Percentiles rank a stretch among this genome's conserved stretches.
These are phyloP conservation scores for Cerceris ruficornis DNA, from an alignment of 2,888 invertebrate genomes.

Conservation along the genomic window DNA sequence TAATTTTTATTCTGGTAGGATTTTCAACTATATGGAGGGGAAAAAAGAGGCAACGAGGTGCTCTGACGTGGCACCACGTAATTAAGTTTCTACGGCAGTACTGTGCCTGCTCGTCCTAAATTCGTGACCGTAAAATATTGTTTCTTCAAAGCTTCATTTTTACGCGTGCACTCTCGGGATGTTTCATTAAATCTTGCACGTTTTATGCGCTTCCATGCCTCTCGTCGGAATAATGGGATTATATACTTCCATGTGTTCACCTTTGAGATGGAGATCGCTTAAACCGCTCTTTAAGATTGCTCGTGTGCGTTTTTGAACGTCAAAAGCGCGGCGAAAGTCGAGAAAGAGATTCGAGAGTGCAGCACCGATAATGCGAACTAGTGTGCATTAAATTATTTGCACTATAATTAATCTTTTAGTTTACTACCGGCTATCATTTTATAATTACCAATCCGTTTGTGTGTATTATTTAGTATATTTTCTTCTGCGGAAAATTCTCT, in stretches of 20 bases:
- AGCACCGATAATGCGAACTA: too few species aligned
- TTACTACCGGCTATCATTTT: too few species aligned
- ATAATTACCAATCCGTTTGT: too few species aligned
- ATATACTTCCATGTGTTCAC: neutral
- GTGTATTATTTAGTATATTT: too few species aligned
- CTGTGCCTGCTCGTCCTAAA: neutral
- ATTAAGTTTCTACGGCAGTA: conserved; percentile 2
- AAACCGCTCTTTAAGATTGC: too few species aligned
- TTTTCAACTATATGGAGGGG: neutral
- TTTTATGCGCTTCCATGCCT: neutral
- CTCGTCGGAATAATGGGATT: neutral
- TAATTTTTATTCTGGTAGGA: neutral
- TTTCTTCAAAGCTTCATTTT: conserved; percentile 3
- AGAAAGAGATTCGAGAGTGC: neutral
- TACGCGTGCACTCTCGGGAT: neutral
- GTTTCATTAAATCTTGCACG: neutral
- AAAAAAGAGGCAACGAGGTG: neutral
- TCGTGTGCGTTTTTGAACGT: neutral
- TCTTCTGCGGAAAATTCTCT: too few species aligned
- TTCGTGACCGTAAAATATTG: conserved; percentile 1
- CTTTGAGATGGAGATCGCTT: neutral
- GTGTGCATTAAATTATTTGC: too few species aligned
- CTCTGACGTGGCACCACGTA: neutral
- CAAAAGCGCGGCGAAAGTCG: neutral
- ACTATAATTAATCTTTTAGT: too few species aligned